Evolutionary conservation across 1,140 invertebrate species (phyloP).

Genomic region (Drosophila aff.): DNA sequence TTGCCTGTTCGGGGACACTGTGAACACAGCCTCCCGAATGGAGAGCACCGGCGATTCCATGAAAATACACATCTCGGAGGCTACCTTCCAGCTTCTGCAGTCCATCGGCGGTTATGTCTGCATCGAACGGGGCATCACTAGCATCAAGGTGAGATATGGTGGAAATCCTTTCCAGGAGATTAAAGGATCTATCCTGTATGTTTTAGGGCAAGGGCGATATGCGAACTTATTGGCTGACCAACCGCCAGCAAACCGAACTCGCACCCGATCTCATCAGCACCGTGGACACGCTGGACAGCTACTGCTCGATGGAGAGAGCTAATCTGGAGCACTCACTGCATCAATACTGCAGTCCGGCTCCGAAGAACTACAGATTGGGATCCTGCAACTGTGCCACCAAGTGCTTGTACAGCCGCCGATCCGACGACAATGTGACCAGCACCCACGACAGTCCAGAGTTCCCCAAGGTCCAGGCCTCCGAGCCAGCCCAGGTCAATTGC

Average conservation of each 20-base stretch:
- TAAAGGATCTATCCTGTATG: not conserved
- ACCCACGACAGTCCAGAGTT: conserved; percentile 26
- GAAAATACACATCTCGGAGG: conserved; percentile 97
- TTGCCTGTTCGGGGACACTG: conserved; percentile 96
- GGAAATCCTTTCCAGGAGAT: rapidly evolving
- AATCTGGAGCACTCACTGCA: conserved; percentile 25
- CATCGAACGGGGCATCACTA: conserved; percentile 88
- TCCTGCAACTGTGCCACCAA: conserved; percentile 77
- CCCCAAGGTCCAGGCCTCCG: conserved; percentile 28
- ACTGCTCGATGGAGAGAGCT: conserved; percentile 26
- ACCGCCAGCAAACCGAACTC: conserved; percentile 49
- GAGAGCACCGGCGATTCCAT: conserved; percentile 93
- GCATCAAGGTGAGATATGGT: conserved; percentile 89
- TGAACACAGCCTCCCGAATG: conserved; percentile 95
- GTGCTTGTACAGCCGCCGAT: conserved; percentile 72
- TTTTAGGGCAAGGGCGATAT: conserved; percentile 94
- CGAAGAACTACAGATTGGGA: conserved; percentile 23
- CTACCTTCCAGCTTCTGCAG: conserved; percentile 90
- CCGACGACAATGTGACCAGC: conserved; percentile 73
- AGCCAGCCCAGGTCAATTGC: conserved; percentile 57
- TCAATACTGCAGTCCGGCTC: conserved; percentile 21
- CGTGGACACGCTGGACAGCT: conserved; percentile 56
- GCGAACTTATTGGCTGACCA: conserved; percentile 93
- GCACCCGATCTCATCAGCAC: conserved; percentile 78
- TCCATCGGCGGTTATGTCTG: conserved; percentile 86